Evolutionary conservation across 1,140 invertebrate species (phyloP).

Genomic region (Arctopsyche grandis): DNA sequence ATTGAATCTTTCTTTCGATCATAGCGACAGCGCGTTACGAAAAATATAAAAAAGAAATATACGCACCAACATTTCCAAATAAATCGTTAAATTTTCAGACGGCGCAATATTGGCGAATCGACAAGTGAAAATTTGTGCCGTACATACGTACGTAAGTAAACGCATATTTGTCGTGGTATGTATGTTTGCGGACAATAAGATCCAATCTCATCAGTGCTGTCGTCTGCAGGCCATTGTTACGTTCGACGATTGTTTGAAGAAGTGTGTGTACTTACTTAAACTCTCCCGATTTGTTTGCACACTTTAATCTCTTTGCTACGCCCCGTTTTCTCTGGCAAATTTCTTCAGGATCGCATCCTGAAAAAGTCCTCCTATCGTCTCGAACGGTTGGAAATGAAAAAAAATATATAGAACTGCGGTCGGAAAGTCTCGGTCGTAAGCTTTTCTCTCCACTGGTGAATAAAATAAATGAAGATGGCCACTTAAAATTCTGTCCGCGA

Average conservation of each 20-base stretch:
- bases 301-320: conserved; percentile 33
- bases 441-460: background rate
- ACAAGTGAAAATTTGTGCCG: background rate
- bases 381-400: background rate
- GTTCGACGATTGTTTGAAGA: conserved; percentile 36
- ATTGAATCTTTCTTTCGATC: conserved; percentile 17
- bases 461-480: background rate
- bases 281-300: conserved; percentile 40
- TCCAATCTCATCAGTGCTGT: conserved; percentile 36
- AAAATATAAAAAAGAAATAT: background rate
- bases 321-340: background rate
- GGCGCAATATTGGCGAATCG: background rate
- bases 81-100: background rate
- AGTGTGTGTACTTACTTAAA: conserved; percentile 35
- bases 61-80: background rate
- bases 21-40: background rate
- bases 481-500: conserved; percentile 5
- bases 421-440: background rate
- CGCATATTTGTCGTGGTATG: conserved; percentile 1
- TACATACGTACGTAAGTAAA: background rate
- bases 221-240: conserved; percentile 32
- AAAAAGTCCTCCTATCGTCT: background rate
- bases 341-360: background rate
- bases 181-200: conserved; percentile 25
- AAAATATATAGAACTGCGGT: background rate